Conservation (phyloP, 2,888 invertebrate genomes). For the Synanthedon andrenaeformis region DNA sequence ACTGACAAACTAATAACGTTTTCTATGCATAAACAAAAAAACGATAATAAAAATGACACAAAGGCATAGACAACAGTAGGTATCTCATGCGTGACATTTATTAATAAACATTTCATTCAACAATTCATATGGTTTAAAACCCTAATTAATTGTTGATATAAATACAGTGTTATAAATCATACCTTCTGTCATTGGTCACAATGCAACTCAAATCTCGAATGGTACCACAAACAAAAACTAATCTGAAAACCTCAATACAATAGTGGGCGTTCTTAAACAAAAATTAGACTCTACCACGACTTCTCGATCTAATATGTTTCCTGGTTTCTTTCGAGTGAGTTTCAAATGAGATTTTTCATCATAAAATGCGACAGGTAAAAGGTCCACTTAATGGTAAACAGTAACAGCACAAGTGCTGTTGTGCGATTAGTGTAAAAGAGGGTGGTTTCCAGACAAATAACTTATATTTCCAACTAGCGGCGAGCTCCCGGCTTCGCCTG, state of each 20-base stretch:
- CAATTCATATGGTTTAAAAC: constrained; percentile 9
- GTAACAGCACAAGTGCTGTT: no score
- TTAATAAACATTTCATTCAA: constrained; percentile 2
- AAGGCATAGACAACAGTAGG: background rate
- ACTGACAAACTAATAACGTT: no score
- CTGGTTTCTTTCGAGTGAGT: background rate
- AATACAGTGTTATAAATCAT: constrained; percentile 28
- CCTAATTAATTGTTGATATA: constrained; percentile 31
- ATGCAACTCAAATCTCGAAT: constrained; percentile 21
- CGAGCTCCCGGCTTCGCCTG: no score
- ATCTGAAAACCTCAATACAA: constrained; percentile 15
- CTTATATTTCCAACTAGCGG: no score
- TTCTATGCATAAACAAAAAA: background rate
- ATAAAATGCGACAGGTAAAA: no score
- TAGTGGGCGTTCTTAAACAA: constrained; percentile 23
- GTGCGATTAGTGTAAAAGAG: no score
- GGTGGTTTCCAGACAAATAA: no score
- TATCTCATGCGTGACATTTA: background rate
- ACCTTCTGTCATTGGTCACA: constrained; percentile 19
- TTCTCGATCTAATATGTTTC: constrained; percentile 6
- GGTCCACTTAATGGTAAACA: no score
- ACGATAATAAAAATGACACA: background rate
- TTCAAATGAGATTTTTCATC: background rate
- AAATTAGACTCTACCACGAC: constrained; percentile 13
- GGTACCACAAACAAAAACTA: constrained; percentile 25